phyloP scores from a whole-genome alignment of 2,113 vertebrate species.

The Sinocyclocheilus grahami region DNA sequence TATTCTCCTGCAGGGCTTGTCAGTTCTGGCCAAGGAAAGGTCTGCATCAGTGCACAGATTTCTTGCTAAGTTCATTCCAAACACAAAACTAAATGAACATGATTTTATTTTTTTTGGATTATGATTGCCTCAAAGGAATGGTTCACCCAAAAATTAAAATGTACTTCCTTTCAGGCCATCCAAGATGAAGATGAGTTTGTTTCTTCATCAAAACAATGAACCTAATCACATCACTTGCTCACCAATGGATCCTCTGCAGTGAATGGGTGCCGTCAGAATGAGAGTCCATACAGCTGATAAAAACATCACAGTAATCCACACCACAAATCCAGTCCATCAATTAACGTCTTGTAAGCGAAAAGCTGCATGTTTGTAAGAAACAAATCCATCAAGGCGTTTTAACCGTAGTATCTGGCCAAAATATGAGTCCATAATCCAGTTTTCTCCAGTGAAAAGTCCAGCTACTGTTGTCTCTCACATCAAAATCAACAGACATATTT shows the following conservation, averaged over 20 bases:
- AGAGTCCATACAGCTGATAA: neutral
- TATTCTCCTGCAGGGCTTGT: constrained; percentile 96
- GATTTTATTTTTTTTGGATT: neutral
- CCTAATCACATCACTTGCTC: neutral
- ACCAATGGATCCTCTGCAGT: neutral
- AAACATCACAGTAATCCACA: neutral
- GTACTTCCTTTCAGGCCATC: neutral
- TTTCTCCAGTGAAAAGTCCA: neutral
- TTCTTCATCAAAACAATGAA: neutral
- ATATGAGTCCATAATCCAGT: neutral
- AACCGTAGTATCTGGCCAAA: neutral
- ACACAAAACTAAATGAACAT: neutral
- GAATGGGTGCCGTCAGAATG: neutral
- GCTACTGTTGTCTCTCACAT: neutral
- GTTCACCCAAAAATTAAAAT: neutral
- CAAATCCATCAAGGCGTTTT: no score
- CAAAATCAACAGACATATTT: neutral
- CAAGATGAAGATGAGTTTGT: neutral
- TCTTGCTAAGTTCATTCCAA: neutral
- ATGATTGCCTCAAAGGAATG: neutral
- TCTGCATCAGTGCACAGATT: constrained; percentile 60
- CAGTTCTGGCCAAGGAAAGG: constrained; percentile 97
- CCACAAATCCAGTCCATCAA: neutral
- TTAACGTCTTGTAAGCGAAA: no score
- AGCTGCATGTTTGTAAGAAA: no score